These are phyloP conservation scores for Calosoma granatense DNA, from an alignment of 1,140 invertebrate species.

Conservation along the genomic window DNA sequence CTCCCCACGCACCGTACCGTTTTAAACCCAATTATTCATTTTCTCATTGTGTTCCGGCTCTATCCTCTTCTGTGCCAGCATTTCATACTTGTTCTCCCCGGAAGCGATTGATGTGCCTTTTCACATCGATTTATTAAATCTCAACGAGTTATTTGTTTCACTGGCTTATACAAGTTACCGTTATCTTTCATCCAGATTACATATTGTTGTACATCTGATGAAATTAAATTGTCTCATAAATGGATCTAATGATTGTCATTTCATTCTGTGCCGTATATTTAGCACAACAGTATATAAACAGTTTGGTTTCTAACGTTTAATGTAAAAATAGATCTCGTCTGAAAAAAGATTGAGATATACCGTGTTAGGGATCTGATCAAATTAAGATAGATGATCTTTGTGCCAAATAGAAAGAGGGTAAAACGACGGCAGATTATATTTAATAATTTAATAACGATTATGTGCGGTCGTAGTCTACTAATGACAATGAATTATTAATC, in stretches of 20 bases:
- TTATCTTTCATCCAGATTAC: neutral
- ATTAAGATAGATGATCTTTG: neutral
- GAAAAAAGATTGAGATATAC: neutral
- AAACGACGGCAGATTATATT: neutral
- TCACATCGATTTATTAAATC: neutral
- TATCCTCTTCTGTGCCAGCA: too few relatives aligned
- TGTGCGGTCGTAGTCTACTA: neutral
- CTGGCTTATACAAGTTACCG: too few relatives aligned
- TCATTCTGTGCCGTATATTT: too few relatives aligned
- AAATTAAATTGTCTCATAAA: neutral
- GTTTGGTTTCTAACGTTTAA: neutral
- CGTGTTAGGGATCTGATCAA: neutral
- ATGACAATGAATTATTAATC: slow-evolving; percentile 1
- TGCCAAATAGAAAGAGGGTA: neutral
- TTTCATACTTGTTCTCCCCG: too few relatives aligned
- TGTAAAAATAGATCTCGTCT: neutral
- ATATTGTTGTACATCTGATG: neutral
- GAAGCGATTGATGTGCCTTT: neutral
- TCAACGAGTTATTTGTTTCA: neutral
- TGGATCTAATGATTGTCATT: neutral
- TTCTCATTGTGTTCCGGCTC: neutral
- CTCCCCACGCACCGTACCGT: neutral
- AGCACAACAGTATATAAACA: neutral
- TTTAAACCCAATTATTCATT: slow-evolving; percentile 6
- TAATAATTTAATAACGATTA: neutral